Percentiles rank a stretch among this genome's conserved stretches.
Evolutionary conservation across 2,797 vertebrate species (phyloP).

Genomic region (Natrix natrix): DNA sequence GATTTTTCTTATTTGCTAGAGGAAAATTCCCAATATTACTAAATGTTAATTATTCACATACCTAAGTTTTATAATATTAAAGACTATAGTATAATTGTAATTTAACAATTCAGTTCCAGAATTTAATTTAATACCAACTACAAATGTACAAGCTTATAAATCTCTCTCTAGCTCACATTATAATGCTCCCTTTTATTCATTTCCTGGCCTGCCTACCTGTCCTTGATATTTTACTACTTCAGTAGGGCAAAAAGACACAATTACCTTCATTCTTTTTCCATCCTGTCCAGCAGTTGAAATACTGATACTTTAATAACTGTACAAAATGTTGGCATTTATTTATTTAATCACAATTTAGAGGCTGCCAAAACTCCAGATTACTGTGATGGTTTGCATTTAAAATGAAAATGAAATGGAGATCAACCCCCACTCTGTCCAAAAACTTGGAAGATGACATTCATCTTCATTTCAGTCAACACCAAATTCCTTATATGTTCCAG

Average conservation of each 20-base stretch:
- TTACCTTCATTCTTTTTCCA: background rate
- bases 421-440: background rate
- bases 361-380: background rate
- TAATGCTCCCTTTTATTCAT: background rate
- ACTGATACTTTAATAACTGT: background rate
- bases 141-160: background rate
- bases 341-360: background rate
- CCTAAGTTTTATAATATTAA: background rate
- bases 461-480: background rate
- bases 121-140: background rate
- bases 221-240: background rate
- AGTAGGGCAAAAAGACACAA: background rate
- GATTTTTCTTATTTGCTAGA: background rate
- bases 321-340: background rate
- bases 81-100: background rate
- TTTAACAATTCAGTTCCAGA: background rate
- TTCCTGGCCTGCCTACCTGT: background rate
- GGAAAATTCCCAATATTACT: background rate
- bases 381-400: background rate
- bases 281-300: background rate
- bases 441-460: background rate
- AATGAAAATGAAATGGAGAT: background rate
- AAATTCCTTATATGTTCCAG: background rate
- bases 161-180: background rate
- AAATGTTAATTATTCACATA: conserved; percentile 10